Conservation (phyloP, 2,888 invertebrate species). For the Fragum sueziense region DNA sequence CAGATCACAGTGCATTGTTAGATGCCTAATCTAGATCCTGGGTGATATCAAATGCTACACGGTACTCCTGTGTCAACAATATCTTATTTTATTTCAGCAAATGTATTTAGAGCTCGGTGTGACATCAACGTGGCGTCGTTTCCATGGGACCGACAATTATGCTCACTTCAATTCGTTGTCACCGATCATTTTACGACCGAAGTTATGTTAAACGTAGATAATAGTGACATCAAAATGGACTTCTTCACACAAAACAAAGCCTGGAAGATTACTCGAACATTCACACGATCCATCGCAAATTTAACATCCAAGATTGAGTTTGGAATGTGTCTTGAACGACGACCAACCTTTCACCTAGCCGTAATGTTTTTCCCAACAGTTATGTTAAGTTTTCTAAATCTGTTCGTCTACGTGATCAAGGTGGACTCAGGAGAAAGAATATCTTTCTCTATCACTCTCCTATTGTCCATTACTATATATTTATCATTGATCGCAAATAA, state of each 20-base stretch:
- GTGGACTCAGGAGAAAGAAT: conserved; percentile 38
- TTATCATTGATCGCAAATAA: conserved; percentile 23
- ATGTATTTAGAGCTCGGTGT: conserved; percentile 25
- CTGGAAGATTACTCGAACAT: not conserved
- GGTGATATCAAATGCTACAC: too few species aligned
- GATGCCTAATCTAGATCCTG: too few species aligned
- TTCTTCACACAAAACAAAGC: not conserved
- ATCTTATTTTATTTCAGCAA: conserved; percentile 39
- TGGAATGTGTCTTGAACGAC: not conserved
- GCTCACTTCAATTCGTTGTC: conserved; percentile 18
- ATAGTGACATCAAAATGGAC: not conserved
- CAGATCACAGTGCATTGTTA: too few species aligned
- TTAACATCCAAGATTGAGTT: not conserved
- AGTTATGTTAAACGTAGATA: not conserved
- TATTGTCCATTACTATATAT: conserved; percentile 32
- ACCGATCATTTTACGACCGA: conserved; percentile 12
- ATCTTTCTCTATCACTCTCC: conserved; percentile 35
- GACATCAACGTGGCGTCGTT: conserved; percentile 31
- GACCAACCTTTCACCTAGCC: not conserved
- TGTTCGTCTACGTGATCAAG: conserved; percentile 31
- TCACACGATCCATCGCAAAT: not conserved
- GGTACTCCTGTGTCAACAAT: too few species aligned
- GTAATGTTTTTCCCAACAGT: conserved; percentile 27
- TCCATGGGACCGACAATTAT: conserved; percentile 45
- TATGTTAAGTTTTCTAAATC: conserved; percentile 25